Evolutionary conservation across 2,888 invertebrate genomes (phyloP), one percentile per base, ranked within the genome.

Genomic region (Perithous albicinctus): DNA sequence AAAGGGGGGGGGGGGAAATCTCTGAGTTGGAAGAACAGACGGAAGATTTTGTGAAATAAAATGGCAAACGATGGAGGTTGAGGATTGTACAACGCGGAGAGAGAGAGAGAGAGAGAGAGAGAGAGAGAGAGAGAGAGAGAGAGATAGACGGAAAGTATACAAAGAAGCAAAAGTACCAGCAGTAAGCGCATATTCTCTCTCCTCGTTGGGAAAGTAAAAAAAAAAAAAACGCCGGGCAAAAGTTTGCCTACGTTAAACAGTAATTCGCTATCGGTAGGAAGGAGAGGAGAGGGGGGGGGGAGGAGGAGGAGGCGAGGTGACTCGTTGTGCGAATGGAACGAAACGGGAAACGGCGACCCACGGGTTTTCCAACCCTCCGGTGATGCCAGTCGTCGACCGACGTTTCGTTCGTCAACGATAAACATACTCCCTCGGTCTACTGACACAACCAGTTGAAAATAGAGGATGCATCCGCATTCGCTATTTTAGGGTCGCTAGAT

Each of bases 181-280:
- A 56, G 56, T 15, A 35, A 54, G 38, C 43, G 32, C 70, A 67
- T 73, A 29, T 67, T 43, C 46, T 73, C 73, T 41, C 46, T 73
- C 70, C 35, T 67, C 63, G 66, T 26, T 26, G 67, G 32, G 7
- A 23, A 74, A 59, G 46, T 82, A 78, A 85, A 85, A 23, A 74
- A 59, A 41, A 80, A 78, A 85, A 85, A 85, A 83, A 82, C 79
- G 84, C 77, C 82, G 76, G 75, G 82, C 82, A 85, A 85, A 86
- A 86, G 86, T 88, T 88, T 86, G 85, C 86, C 84, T 80, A 86
- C 85, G 86, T 87, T 85, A 87, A 88, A 87, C 85, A 87, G 86
- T 86, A 87, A 87, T 87, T 86, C 86, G 85, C 85, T 83, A 87
- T 88, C 84, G 86, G 82, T 15, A 12, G 64, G 35, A n/a, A 43